phyloP scores from a whole-genome alignment of 1,140 invertebrate genomes.

The Chironomus striatipennis region DNA sequence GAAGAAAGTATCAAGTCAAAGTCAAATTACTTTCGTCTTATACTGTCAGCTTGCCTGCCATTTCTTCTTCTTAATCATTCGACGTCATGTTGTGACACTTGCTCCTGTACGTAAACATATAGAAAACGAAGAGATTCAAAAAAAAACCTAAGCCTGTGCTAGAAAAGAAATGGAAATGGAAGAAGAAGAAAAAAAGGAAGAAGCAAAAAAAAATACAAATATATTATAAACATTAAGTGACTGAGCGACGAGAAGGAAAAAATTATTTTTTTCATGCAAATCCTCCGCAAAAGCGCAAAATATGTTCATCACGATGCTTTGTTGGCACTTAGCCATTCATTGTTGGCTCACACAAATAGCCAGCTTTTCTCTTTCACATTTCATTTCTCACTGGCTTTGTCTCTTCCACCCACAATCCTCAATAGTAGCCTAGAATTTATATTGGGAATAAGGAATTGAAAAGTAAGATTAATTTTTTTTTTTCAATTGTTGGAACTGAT shows the following conservation, averaged over 20 bases:
- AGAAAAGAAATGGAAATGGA: background rate
- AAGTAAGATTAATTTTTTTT: too few species aligned
- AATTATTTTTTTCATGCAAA: background rate
- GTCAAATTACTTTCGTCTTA: background rate
- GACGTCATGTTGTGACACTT: constrained; percentile 11
- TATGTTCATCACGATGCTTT: constrained; percentile 7
- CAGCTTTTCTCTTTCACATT: background rate
- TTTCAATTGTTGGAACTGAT: too few species aligned
- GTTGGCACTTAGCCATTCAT: background rate
- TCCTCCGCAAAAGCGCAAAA: background rate
- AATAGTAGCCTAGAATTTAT: background rate
- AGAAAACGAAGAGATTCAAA: background rate
- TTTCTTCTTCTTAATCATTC: background rate
- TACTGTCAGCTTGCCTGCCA: background rate
- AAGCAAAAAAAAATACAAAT: background rate
- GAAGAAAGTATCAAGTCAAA: background rate
- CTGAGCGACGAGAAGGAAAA: background rate
- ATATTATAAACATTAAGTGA: background rate
- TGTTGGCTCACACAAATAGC: background rate
- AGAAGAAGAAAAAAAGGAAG: background rate
- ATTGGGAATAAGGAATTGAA: background rate
- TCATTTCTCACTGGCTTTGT: background rate
- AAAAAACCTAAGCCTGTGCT: background rate
- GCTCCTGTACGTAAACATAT: background rate
- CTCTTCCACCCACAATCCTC: background rate